A percentile compares a stretch with the other conserved stretches of the same genome.
Conservation (phyloP, 2,797 vertebrate genomes). For the Sylvilagus floridanus region DNA sequence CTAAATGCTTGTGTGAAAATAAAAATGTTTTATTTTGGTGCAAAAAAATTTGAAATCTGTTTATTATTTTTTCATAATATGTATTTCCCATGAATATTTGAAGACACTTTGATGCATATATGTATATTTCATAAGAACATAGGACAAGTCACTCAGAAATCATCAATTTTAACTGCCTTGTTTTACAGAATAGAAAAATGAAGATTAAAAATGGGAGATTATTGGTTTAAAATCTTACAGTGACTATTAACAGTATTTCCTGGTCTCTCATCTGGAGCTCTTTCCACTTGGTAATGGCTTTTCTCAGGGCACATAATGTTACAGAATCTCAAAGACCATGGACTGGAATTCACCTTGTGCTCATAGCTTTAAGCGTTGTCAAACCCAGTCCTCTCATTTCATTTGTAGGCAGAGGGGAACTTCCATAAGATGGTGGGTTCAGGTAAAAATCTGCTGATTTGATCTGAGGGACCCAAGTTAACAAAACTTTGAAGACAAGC, state of each 20-base stretch:
- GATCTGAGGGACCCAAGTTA: slow-evolving; percentile 35
- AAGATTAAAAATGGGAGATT: not conserved
- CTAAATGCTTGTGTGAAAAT: no score
- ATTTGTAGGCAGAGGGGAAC: slow-evolving; percentile 90
- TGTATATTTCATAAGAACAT: not conserved
- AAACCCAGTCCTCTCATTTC: slow-evolving; percentile 91
- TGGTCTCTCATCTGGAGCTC: not conserved
- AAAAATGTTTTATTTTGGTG: no score
- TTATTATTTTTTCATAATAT: no score
- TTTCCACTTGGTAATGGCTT: not conserved
- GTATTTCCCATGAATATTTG: no score
- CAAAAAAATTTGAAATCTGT: no score
- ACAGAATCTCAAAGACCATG: not conserved
- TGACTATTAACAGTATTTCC: not conserved
- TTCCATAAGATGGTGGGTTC: slow-evolving; percentile 84
- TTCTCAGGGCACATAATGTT: not conserved
- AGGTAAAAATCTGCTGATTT: slow-evolving; percentile 89
- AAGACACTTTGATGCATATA: no score
- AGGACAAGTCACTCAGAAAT: not conserved
- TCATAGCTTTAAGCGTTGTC: slow-evolving; percentile 89
- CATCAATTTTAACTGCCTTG: not conserved
- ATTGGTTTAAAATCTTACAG: not conserved
- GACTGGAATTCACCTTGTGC: slow-evolving; percentile 87
- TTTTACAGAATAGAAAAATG: not conserved
- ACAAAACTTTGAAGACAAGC: not conserved